phyloP scores from a whole-genome alignment of 2,113 vertebrate genomes.

The human (Homo sapiens) region GRCh38 chr7:133722501-133723000 shows the following conservation, averaged over 20 bases:
- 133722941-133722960: constrained; percentile 73
- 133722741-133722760: constrained; percentile 74
- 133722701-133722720: constrained; percentile 73
- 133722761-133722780: constrained; percentile 71
- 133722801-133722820: constrained; percentile 74
- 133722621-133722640: constrained; percentile 50
- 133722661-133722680: constrained; percentile 66
- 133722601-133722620: constrained; percentile 26
- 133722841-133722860: constrained; percentile 76
- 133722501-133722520: constrained; percentile 48
- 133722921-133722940: constrained; percentile 76
- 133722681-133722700: constrained; percentile 66
- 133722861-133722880: constrained; percentile 57
- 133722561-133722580: constrained; percentile 9
- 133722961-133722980: constrained; percentile 58
- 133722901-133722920: constrained; percentile 75
- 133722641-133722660: constrained; percentile 47
- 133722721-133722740: constrained; percentile 69
- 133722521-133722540: constrained; percentile 25
- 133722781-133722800: constrained; percentile 75
- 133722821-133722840: constrained; percentile 63
- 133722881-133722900: constrained; percentile 78
- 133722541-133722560: constrained; percentile 54
- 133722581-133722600: constrained; percentile 24
- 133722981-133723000: constrained; percentile 61